Conservation (phyloP, 2,113 vertebrate genomes). For the Alosa alosa region DNA sequence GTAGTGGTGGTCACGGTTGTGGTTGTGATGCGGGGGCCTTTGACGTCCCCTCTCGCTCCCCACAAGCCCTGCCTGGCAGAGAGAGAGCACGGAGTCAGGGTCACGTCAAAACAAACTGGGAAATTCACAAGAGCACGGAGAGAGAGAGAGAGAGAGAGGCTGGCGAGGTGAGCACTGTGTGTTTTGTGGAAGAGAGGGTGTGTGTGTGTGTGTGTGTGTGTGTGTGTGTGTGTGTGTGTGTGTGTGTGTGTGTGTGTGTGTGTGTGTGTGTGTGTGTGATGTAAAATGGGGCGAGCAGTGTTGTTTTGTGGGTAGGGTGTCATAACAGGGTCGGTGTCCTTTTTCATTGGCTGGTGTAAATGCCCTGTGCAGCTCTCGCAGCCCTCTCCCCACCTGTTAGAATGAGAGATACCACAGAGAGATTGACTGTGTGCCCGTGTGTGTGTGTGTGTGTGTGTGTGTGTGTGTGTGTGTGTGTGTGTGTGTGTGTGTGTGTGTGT, state of each 20-base stretch:
- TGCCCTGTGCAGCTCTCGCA: neutral
- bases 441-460: too few species aligned
- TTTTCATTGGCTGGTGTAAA: constrained; percentile 6
- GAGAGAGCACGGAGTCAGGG: neutral
- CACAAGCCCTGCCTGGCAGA: neutral
- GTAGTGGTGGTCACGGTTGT: neutral
- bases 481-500: too few species aligned
- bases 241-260: constrained; percentile 9
- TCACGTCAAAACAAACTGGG: constrained; percentile 10
- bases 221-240: neutral
- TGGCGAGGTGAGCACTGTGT: neutral
- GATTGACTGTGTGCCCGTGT: neutral
- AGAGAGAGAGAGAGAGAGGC: neutral
- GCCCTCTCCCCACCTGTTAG: constrained; percentile 10
- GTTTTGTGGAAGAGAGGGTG: neutral
- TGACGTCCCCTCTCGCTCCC: neutral
- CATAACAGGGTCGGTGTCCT: neutral
- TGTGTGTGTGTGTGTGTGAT: neutral
- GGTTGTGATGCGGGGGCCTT: neutral
- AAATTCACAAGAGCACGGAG: neutral
- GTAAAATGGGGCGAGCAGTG: neutral
- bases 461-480: too few species aligned
- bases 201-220: too few species aligned
- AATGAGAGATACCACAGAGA: neutral
- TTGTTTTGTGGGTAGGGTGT: neutral